Percentiles rank a stretch among this genome's conserved stretches.
phyloP scores from a whole-genome alignment of 1,140 invertebrate species.

The Aricia agestis region DNA sequence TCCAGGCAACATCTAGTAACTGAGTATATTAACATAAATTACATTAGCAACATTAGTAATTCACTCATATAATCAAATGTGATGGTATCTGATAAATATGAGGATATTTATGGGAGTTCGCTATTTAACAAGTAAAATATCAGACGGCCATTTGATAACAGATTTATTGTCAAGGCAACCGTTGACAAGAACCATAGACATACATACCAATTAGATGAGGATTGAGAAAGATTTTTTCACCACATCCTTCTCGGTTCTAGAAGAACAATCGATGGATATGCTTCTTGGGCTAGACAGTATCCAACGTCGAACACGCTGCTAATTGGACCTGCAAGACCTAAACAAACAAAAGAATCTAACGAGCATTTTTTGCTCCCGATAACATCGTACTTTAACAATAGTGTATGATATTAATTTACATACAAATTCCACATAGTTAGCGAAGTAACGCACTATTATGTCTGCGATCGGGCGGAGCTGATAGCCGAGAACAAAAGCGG shows the following conservation, averaged over 20 bases:
- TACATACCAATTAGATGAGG: no score
- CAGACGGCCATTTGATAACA: no score
- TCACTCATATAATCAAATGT: no score
- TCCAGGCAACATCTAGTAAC: no score
- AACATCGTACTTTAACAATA: constrained; percentile 3
- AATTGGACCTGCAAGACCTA: background rate
- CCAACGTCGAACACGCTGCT: background rate
- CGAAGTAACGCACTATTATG: constrained; percentile 13
- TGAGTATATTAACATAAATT: no score
- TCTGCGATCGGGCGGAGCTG: background rate
- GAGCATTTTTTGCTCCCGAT: background rate
- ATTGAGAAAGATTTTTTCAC: constrained; percentile 96
- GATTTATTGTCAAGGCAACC: no score
- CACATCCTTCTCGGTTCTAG: constrained; percentile 97
- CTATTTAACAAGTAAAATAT: no score
- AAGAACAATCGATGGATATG: constrained; percentile 99
- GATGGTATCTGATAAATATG: no score
- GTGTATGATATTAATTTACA: constrained; percentile 7
- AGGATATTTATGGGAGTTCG: no score
- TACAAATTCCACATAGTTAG: constrained; percentile 6
- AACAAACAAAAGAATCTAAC: constrained; percentile 4
- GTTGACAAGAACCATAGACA: no score
- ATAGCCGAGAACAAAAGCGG: constrained; percentile 6
- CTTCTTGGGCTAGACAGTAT: constrained; percentile 90
- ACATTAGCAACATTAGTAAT: no score